Conservation (phyloP, 2,888 invertebrate genomes). For the Agrochola macilenta region DNA sequence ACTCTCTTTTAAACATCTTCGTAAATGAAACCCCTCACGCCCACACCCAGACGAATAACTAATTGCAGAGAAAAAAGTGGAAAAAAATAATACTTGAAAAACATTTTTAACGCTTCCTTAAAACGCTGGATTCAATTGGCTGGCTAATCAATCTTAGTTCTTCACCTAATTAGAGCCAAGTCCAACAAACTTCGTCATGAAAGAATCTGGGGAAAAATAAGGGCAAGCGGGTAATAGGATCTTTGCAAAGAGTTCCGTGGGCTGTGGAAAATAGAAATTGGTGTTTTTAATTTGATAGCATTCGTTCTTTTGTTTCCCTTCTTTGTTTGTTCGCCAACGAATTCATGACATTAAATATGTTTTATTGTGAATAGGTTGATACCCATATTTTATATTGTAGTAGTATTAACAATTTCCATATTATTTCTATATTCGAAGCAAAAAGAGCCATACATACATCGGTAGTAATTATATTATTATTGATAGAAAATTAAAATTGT, state of each 20-base stretch:
- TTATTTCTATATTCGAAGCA: not conserved
- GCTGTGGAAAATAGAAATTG: not conserved
- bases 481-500: not conserved
- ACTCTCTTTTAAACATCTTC: not conserved
- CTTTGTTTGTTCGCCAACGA: not conserved
- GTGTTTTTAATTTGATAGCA: too few species aligned
- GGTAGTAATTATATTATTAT: not conserved
- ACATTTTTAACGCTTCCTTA: constrained; percentile 58
- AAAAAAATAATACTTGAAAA: constrained; percentile 35
- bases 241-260: constrained; percentile 29
- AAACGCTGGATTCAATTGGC: constrained; percentile 71
- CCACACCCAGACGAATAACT: constrained; percentile 10
- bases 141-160: constrained; percentile 74
- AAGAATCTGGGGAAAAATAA: constrained; percentile 59
- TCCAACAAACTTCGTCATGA: constrained; percentile 64
- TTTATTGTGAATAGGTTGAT: not conserved
- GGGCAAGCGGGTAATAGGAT: not conserved
- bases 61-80: constrained; percentile 25
- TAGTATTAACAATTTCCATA: not conserved
- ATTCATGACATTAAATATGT: not conserved
- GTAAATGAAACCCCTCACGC: constrained; percentile 19
- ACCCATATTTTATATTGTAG: not conserved
- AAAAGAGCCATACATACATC: not conserved
- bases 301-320: not conserved
- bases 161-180: constrained; percentile 71